Conservation (phyloP, 2,888 invertebrate species). For the Eilema griseolum region DNA sequence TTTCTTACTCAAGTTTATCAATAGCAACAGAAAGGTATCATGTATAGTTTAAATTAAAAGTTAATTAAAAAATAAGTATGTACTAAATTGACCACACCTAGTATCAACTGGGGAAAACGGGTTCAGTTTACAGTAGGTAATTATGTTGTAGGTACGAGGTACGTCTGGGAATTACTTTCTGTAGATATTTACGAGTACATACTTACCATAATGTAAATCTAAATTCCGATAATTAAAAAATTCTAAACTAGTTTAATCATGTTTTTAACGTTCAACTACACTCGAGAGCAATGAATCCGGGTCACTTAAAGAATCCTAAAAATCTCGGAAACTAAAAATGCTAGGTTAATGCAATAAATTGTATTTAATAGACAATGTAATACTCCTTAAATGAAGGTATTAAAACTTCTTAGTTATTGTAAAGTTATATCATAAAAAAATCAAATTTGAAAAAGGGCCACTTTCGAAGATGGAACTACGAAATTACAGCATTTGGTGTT, state of each 20-base stretch:
- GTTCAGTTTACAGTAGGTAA: slow-evolving; percentile 16
- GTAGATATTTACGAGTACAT: background rate
- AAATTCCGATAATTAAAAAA: background rate
- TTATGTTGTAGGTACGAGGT: slow-evolving; percentile 9
- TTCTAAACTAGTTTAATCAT: background rate
- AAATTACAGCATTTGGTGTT: too few species aligned
- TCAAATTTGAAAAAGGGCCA: too few species aligned
- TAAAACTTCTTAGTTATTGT: too few species aligned
- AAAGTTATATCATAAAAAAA: too few species aligned
- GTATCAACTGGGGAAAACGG: slow-evolving; percentile 16
- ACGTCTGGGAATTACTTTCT: slow-evolving; percentile 17
- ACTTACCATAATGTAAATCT: background rate
- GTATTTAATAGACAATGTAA: too few species aligned
- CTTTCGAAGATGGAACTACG: too few species aligned
- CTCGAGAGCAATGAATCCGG: too few species aligned
- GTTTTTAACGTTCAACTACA: background rate
- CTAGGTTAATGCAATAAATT: too few species aligned
- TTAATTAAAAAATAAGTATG: slow-evolving; percentile 11
- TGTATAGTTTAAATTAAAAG: slow-evolving; percentile 11
- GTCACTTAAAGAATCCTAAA: too few species aligned
- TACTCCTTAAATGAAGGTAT: too few species aligned
- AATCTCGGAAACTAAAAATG: too few species aligned
- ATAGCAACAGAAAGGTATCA: background rate
- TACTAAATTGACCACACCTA: slow-evolving; percentile 21
- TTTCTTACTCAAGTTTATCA: background rate